Conservation (phyloP, 2,797 vertebrate genomes). For the Nasua narica region DNA sequence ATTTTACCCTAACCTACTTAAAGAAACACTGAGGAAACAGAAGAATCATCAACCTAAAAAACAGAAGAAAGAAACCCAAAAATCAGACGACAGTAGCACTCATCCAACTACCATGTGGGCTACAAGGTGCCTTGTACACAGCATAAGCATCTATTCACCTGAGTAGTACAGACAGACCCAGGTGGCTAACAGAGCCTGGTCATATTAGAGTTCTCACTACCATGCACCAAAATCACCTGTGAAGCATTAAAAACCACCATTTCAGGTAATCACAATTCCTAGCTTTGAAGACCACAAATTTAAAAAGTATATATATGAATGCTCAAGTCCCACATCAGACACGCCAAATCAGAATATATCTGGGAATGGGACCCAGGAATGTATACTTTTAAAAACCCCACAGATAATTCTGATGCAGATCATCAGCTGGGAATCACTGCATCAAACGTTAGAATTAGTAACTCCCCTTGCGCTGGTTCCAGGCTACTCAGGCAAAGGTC, state of each 20-base stretch:
- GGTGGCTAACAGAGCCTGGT: background rate
- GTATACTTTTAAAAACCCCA: background rate
- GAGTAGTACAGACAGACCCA: background rate
- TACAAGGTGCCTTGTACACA: background rate
- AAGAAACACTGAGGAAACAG: background rate
- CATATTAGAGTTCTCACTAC: background rate
- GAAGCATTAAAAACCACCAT: constrained; percentile 20
- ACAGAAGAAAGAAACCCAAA: background rate
- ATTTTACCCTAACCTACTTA: background rate
- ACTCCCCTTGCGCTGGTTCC: background rate
- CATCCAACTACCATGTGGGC: background rate
- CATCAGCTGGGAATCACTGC: background rate
- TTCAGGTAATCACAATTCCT: constrained; percentile 1
- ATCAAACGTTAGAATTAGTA: background rate
- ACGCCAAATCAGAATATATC: background rate
- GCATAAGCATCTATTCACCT: background rate
- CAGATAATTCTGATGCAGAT: background rate
- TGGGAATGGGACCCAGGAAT: background rate
- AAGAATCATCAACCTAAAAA: constrained; percentile 14
- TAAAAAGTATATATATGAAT: background rate
- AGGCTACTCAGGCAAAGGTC: background rate
- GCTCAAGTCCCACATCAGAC: background rate
- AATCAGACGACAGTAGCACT: background rate
- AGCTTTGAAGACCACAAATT: background rate
- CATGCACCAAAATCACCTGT: background rate